Conservation (phyloP, 2,797 vertebrate species). For the Chromobotia macracanthus region DNA sequence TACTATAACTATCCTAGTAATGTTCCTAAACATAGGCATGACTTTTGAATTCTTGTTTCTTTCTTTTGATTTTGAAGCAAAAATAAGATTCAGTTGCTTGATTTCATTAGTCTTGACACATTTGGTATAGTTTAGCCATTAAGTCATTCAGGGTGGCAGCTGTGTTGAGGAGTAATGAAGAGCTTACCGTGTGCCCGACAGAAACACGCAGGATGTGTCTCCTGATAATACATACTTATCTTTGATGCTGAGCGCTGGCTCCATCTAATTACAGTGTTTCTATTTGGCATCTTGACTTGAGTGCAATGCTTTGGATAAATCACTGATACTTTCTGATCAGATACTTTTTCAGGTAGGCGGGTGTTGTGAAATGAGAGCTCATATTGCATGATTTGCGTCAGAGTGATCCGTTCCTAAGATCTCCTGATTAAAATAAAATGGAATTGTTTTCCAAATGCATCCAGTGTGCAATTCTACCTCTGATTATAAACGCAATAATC, state of each 20-base stretch:
- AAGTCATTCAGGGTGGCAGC: not conserved
- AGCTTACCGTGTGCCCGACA: not conserved
- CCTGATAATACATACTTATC: slow-evolving; percentile 24
- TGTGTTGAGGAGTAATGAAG: not conserved
- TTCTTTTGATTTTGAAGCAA: not conserved
- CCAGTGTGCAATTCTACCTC: not conserved
- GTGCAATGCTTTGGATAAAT: slow-evolving; percentile 12
- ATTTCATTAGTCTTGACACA: not conserved
- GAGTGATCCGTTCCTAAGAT: not conserved
- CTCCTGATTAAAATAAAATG: slow-evolving; percentile 27
- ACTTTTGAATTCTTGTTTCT: not conserved
- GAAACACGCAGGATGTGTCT: slow-evolving; percentile 5
- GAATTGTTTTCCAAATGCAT: not conserved
- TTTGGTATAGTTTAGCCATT: not conserved
- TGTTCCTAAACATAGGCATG: no score
- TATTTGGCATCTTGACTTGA: slow-evolving; percentile 16
- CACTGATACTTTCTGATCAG: slow-evolving; percentile 33
- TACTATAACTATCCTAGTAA: no score
- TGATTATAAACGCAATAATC: not conserved
- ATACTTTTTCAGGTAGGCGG: slow-evolving; percentile 3
- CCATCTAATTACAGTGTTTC: slow-evolving; percentile 32
- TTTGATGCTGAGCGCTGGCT: slow-evolving; percentile 18
- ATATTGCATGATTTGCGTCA: not conserved
- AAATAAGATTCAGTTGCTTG: not conserved
- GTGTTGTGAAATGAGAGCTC: not conserved